Evolutionary conservation across 2,888 invertebrate genomes (phyloP).

Genomic region (Troides aeacus): DNA sequence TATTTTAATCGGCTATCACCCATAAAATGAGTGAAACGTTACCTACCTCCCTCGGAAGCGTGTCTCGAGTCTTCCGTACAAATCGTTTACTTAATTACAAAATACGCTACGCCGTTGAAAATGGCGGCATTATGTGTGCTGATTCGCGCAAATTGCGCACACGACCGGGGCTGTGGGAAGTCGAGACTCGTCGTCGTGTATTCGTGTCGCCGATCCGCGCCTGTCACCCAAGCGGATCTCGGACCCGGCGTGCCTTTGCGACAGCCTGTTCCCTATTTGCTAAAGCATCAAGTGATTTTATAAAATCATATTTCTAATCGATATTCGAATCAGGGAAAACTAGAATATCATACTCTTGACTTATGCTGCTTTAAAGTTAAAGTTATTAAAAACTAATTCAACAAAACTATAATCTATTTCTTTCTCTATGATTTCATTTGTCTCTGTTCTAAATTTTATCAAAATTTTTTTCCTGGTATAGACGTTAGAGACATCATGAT

Average conservation of each 20-base stretch:
- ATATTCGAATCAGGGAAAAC: not conserved
- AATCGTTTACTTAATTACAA: slow-evolving; percentile 33
- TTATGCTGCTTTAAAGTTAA: too few relatives aligned
- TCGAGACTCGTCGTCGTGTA: slow-evolving; percentile 41
- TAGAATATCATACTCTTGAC: too few relatives aligned
- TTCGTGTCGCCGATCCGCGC: slow-evolving; percentile 35
- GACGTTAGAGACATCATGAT: too few relatives aligned
- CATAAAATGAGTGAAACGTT: not conserved
- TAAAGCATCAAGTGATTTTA: not conserved
- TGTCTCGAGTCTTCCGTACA: slow-evolving; percentile 2
- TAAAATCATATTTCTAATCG: not conserved
- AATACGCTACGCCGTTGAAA: slow-evolving; percentile 36
- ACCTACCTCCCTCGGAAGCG: slow-evolving; percentile 1
- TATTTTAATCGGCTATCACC: not conserved
- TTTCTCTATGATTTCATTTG: too few relatives aligned
- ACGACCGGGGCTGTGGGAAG: slow-evolving; percentile 57
- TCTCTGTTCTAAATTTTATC: too few relatives aligned
- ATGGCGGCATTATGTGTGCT: slow-evolving; percentile 47
- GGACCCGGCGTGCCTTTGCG: slow-evolving; percentile 4
- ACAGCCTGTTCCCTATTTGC: slow-evolving; percentile 4
- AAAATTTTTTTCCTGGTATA: too few relatives aligned
- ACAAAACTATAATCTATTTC: too few relatives aligned
- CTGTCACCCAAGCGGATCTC: slow-evolving; percentile 21
- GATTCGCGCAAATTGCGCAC: slow-evolving; percentile 41
- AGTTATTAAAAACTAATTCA: too few relatives aligned